These are phyloP conservation scores for Oligia strigilis DNA, from an alignment of 2,888 invertebrate species.

Conservation along the genomic window DNA sequence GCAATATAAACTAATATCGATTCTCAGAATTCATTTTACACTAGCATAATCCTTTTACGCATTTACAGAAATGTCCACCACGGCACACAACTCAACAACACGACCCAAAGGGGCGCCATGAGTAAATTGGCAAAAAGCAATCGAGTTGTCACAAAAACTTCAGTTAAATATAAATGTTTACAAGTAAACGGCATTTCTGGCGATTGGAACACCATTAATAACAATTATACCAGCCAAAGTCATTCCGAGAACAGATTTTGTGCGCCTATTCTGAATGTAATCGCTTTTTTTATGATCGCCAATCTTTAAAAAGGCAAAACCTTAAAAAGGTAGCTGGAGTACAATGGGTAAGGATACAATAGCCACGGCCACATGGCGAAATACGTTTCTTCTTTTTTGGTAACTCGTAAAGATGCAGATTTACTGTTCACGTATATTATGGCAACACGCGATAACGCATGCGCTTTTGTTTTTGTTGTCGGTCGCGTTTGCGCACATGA, in stretches of 20 bases:
- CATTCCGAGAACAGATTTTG: constrained; percentile 81
- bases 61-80: constrained; percentile 1
- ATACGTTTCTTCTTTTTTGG: constrained; percentile 80
- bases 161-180: constrained; percentile 43
- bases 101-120: constrained; percentile 35
- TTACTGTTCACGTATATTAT: constrained; percentile 80
- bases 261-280: constrained; percentile 80
- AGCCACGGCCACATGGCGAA: constrained; percentile 83
- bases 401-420: constrained; percentile 82
- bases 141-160: constrained; percentile 47
- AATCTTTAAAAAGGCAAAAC: constrained; percentile 82
- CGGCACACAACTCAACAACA: constrained; percentile 21
- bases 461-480: constrained; percentile 63
- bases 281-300: constrained; percentile 82
- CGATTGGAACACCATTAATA: constrained; percentile 54
- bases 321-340: constrained; percentile 81
- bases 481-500: constrained; percentile 49
- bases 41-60: not conserved
- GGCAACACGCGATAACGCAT: constrained; percentile 77
- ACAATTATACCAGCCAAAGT: constrained; percentile 64
- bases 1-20: not conserved
- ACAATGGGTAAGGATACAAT: constrained; percentile 87
- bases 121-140: constrained; percentile 33
- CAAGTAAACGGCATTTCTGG: constrained; percentile 41
- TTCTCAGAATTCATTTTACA: constrained; percentile 1